phyloP scores from a whole-genome alignment of 2,888 invertebrate genomes.

The Zygothrica quintamaculata region DNA sequence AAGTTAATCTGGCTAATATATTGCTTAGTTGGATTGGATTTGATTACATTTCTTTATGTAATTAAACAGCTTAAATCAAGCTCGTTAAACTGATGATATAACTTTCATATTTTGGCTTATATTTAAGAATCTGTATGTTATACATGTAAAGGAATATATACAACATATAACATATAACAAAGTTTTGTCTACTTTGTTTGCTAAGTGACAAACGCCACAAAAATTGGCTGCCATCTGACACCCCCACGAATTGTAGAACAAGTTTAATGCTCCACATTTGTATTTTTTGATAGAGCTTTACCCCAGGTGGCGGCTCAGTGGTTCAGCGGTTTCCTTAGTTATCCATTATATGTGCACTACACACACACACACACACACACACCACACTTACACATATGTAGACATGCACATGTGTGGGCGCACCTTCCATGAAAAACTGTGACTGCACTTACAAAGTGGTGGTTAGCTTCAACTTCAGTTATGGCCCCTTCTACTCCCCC shows the following conservation, averaged over 20 bases:
- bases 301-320: slow-evolving; percentile 47
- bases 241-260: slow-evolving; percentile 40
- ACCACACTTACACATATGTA: slow-evolving; percentile 1
- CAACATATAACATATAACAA: too few species aligned
- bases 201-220: slow-evolving; percentile 1
- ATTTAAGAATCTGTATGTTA: too few species aligned
- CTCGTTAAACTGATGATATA: too few species aligned
- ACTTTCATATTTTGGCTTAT: too few species aligned
- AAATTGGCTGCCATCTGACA: slow-evolving; percentile 11
- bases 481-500: neutral
- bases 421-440: slow-evolving; percentile 50
- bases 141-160: too few species aligned
- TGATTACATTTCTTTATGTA: too few species aligned
- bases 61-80: too few species aligned
- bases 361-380: slow-evolving; percentile 7
- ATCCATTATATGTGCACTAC: slow-evolving; percentile 42
- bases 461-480: neutral
- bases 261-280: slow-evolving; percentile 50
- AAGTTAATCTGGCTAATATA: too few species aligned
- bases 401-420: slow-evolving; percentile 48
- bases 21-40: too few species aligned
- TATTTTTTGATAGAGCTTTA: slow-evolving; percentile 35
- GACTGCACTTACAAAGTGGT: slow-evolving; percentile 16
- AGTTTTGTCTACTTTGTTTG: neutral
- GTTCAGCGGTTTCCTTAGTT: slow-evolving; percentile 38